phyloP scores from a whole-genome alignment of 2,113 vertebrate genomes.

The Paratilapia polleni region DNA sequence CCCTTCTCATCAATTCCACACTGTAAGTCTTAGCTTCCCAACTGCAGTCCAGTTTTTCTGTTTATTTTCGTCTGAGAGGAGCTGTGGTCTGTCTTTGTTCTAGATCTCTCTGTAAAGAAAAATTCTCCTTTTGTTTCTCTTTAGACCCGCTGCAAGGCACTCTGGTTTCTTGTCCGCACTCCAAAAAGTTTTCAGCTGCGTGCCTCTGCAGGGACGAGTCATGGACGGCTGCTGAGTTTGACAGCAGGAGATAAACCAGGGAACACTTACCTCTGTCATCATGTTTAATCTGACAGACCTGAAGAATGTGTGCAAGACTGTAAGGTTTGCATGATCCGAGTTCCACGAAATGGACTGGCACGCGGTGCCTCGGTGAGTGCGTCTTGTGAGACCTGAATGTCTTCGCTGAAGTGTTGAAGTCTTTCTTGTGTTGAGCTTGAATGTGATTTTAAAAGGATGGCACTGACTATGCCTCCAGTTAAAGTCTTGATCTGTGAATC shows the following conservation, averaged over 20 bases:
- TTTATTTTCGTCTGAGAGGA: not conserved
- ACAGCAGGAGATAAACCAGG: not conserved
- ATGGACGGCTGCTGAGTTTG: not conserved
- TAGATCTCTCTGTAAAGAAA: not conserved
- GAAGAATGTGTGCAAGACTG: not conserved
- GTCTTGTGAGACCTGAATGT: not conserved
- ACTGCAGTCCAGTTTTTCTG: not conserved
- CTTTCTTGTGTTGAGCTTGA: not conserved
- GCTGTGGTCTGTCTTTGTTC: not conserved
- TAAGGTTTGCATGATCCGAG: not conserved
- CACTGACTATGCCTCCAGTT: not conserved
- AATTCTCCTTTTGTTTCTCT: not conserved
- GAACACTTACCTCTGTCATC: not conserved
- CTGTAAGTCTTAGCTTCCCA: slow-evolving; percentile 28
- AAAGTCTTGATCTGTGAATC: not conserved
- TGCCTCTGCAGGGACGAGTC: rapidly evolving
- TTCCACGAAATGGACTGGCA: not conserved
- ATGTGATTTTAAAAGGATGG: not conserved
- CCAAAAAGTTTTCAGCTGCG: slow-evolving; percentile 18
- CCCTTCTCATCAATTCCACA: rapidly evolving
- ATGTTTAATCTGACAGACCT: not conserved
- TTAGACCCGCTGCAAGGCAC: not conserved
- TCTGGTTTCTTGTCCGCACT: not conserved
- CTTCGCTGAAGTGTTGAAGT: not conserved
- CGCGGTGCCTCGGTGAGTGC: not conserved